phyloP scores from a whole-genome alignment of 2,888 invertebrate genomes.

The Syrphus vitripennis region DNA sequence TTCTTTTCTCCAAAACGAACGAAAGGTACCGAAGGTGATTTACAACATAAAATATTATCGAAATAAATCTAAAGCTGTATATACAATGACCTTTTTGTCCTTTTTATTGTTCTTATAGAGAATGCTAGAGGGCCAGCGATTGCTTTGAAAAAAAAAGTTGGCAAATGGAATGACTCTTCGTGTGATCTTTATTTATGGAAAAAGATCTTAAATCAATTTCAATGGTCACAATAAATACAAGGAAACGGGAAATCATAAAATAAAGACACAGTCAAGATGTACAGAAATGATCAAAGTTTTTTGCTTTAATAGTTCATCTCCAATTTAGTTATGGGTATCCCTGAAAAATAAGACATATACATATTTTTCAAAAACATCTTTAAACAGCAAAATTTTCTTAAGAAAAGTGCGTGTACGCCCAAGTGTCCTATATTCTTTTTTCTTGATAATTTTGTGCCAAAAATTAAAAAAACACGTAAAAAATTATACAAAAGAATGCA shows the following conservation, averaged over 20 bases:
- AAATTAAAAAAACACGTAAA: no score
- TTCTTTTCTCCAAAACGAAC: not conserved
- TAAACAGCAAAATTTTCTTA: no score
- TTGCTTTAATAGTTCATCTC: no score
- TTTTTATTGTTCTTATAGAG: not conserved
- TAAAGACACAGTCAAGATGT: no score
- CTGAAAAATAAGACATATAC: no score
- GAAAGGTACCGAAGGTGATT: constrained; percentile 47
- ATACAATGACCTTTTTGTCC: not conserved
- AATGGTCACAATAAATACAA: not conserved
- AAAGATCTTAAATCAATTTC: not conserved
- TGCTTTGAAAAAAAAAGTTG: not conserved
- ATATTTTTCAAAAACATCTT: no score
- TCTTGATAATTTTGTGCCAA: no score
- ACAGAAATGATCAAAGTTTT: no score
- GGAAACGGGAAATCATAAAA: not conserved
- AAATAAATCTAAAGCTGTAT: constrained; percentile 46
- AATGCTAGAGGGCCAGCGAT: constrained; percentile 30
- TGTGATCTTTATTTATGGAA: not conserved
- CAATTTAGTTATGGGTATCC: no score
- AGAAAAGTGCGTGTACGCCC: no score
- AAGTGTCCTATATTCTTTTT: no score
- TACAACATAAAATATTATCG: constrained; percentile 57
- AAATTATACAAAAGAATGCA: no score
- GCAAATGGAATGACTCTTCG: constrained; percentile 24